Base-by-base conservation (phyloP, 1,140 invertebrate species). In the Ceratitis capitata region DNA sequence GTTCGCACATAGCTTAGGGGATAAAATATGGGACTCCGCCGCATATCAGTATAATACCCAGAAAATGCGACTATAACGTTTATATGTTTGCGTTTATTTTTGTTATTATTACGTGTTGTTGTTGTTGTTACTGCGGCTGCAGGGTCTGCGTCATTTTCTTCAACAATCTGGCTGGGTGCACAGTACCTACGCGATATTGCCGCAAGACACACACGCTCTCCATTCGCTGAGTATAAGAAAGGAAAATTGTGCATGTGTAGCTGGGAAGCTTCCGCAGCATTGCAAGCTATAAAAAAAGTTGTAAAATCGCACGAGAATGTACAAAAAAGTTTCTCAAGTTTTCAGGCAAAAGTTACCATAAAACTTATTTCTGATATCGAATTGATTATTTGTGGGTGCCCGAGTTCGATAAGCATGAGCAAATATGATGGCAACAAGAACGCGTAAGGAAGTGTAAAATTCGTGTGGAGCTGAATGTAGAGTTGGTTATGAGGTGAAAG, bases 301-400 rank as follows among this genome's bases (percentile, higher is more conserved):
- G 83, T 51, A 35, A 74, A 86, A 84, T 86, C 85, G 82, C 82
- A 86, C 78, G 82, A 56, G 85, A 86, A 86, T 45, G 83, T n/a
- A 49, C 56, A 82, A 53, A 86, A 84, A 56, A 78, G 82, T 86
- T 86, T 86, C 58, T 84, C 45, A 84, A 84, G 82, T 74, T 86
- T 86, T 86, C 29, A 56, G 85, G 82, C 85, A 49, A 84, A 78
- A 45, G 16, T 35, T 12, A 23, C 6, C 10, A 45, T 2, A 32
- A 78, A 45, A 26, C 39, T 78, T 47, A 45, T 45, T 45, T 14
- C 39, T n/a, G 39, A 45, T 45, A 10, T 78, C 2, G 5, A 32
- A 45, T 78, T 26, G 23, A n/a, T 42, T 45, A n/a, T 23, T 78
- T 14, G 4, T 29, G n/a, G n/a, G n/a, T n/a, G n/a, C n/a, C n/a